Conservation (phyloP, 2,113 vertebrate species). For the Alosa alosa region DNA sequence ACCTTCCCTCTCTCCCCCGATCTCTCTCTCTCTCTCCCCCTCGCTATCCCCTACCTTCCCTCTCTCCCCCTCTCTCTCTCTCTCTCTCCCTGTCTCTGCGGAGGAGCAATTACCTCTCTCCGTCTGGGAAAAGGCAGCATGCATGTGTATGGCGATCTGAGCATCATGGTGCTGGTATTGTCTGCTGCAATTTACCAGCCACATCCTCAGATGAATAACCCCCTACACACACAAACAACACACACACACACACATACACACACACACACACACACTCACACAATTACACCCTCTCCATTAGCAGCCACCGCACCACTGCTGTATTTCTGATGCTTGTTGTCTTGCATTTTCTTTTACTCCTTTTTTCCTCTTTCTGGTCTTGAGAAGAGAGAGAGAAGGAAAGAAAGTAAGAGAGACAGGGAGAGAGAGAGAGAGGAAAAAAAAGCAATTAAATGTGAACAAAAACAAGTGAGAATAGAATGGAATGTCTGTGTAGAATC, state of each 20-base stretch:
- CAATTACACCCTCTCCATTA: conserved; percentile 72
- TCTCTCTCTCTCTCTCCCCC: conserved; percentile 7
- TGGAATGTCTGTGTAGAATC: conserved; percentile 53
- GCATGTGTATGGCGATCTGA: conserved; percentile 67
- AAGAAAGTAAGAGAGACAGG: conserved; percentile 48
- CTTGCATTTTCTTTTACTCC: conserved; percentile 18
- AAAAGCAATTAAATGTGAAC: conserved; percentile 71
- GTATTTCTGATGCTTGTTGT: conserved; percentile 28
- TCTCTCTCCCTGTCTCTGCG: conserved; percentile 8
- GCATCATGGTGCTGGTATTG: conserved; percentile 64
- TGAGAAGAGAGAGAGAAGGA: conserved; percentile 43
- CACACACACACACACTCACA: conserved; percentile 74
- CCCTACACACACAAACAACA: conserved; percentile 59
- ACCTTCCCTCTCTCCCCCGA: conserved; percentile 4
- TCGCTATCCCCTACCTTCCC: too few relatives aligned
- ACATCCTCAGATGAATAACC: conserved; percentile 70
- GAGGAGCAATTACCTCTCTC: conserved; percentile 16
- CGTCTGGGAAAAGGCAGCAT: conserved; percentile 33
- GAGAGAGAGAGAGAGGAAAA: conserved; percentile 18
- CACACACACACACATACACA: conserved; percentile 71
- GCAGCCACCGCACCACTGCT: conserved; percentile 52
- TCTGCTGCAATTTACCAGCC: conserved; percentile 64
- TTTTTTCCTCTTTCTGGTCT: conserved; percentile 41
- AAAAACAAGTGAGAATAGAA: conserved; percentile 60
- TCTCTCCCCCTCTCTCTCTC: conserved; percentile 1